Conservation (phyloP, 2,113 vertebrate genomes). For the Callospermophilus lateralis region DNA sequence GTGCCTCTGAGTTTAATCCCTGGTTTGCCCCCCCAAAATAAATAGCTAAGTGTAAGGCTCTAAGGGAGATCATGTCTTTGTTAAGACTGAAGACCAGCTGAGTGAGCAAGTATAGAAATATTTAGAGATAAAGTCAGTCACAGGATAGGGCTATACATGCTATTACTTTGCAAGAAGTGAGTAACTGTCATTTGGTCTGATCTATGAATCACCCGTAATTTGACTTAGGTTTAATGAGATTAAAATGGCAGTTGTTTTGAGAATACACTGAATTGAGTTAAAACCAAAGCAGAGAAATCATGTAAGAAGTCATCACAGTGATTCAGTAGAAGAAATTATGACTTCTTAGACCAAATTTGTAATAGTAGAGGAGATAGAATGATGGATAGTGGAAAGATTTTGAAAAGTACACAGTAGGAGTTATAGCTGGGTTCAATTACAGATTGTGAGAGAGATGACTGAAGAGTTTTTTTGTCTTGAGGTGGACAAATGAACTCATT, state of each 20-base stretch:
- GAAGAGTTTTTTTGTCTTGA: background rate
- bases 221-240: slow-evolving; percentile 28
- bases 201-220: background rate
- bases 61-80: background rate
- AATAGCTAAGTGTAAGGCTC: background rate
- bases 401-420: background rate
- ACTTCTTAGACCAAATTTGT: background rate
- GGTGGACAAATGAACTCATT: slow-evolving; percentile 21
- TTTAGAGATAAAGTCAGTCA: background rate
- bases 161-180: background rate
- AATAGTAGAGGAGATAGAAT: background rate
- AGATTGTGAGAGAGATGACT: slow-evolving; percentile 1
- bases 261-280: background rate
- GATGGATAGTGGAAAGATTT: background rate
- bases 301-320: background rate
- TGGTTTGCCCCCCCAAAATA: too few species aligned
- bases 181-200: background rate
- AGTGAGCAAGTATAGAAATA: background rate
- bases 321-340: background rate
- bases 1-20: too few species aligned
- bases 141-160: background rate
- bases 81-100: background rate
- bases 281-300: background rate
- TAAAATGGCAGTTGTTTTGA: background rate
- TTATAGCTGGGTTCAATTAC: background rate